Conservation (phyloP, 1,140 invertebrate species). For the Hylyphantes graminicola region DNA sequence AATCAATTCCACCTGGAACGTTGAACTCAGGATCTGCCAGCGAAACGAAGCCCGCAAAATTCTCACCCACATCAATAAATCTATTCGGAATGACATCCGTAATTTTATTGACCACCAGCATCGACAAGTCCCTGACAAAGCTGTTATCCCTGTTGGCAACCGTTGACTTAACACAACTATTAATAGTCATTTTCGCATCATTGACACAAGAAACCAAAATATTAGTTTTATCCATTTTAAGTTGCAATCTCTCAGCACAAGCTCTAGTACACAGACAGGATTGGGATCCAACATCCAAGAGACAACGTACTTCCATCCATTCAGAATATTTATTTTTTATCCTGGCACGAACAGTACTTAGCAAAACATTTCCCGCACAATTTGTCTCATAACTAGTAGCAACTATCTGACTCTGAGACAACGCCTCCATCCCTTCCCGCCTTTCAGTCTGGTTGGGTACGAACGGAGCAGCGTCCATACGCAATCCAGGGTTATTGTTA, state of each 20-base stretch:
- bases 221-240: too few relatives aligned
- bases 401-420: background rate
- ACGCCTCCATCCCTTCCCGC: background rate
- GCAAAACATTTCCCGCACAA: background rate
- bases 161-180: too few relatives aligned
- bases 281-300: too few relatives aligned
- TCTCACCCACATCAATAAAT: background rate
- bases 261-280: too few relatives aligned
- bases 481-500: background rate
- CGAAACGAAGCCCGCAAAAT: background rate
- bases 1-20: conserved; percentile 9
- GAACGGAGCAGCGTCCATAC: background rate
- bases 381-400: background rate
- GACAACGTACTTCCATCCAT: too few relatives aligned
- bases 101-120: too few relatives aligned
- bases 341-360: background rate
- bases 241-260: too few relatives aligned
- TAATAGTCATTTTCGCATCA: too few relatives aligned
- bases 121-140: too few relatives aligned
- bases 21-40: conserved; percentile 1
- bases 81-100: background rate
- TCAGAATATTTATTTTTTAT: too few relatives aligned
- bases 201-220: too few relatives aligned
- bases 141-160: too few relatives aligned
- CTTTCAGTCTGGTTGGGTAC: background rate